phyloP scores from a whole-genome alignment of 2,113 vertebrate genomes.

The Corvus moneduloides region DNA sequence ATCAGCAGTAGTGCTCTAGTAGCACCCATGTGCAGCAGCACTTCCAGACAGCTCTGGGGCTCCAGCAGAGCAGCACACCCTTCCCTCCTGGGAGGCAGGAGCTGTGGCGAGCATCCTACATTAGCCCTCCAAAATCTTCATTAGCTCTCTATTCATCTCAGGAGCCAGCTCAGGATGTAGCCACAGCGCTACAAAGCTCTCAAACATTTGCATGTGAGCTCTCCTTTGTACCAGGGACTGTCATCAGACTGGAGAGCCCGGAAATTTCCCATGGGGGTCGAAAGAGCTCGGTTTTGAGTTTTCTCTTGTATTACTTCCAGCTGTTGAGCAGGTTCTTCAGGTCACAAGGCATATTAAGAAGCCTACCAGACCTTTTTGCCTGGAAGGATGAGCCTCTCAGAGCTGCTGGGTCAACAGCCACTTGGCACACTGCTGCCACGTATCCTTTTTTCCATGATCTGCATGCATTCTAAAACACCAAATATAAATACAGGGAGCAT shows the following conservation, averaged over 20 bases:
- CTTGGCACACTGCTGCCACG: neutral
- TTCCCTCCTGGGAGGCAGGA: neutral
- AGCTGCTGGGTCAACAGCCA: neutral
- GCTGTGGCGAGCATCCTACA: neutral
- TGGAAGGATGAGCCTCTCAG: neutral
- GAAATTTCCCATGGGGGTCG: rapidly evolving
- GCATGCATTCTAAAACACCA: neutral
- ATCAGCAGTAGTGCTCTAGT: neutral
- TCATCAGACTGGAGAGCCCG: neutral
- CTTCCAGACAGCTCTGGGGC: neutral
- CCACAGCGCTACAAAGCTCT: neutral
- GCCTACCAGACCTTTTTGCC: neutral
- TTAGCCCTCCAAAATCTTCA: neutral
- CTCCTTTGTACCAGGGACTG: neutral
- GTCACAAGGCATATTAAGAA: neutral
- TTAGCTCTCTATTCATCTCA: neutral
- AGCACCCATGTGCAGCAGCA: rapidly evolving
- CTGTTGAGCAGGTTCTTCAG: neutral
- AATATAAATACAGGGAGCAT: neutral
- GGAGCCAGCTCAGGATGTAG: neutral
- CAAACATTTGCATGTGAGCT: neutral
- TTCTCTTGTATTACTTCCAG: neutral
- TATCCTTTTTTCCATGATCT: neutral
- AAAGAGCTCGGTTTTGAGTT: neutral
- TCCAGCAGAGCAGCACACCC: rapidly evolving